A percentile compares a stretch with the other conserved stretches of the same genome.
These are phyloP conservation scores for Drosophila nigricruria DNA, from an alignment of 2,888 invertebrate species.

Conservation along the genomic window DNA sequence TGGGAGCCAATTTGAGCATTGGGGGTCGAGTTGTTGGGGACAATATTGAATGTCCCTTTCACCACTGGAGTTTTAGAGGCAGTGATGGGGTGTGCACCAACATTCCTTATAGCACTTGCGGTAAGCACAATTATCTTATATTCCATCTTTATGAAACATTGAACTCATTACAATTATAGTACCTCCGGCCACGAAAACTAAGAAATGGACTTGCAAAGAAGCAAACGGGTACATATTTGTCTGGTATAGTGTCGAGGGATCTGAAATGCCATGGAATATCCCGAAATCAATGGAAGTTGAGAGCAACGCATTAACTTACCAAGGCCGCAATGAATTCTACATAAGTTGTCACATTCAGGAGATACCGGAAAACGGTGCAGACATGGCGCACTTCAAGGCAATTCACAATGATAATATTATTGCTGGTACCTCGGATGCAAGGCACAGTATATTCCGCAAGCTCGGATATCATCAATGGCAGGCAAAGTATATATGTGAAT, in stretches of 20 bases:
- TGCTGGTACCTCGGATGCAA: conserved; percentile 85
- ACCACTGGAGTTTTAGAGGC: conserved; percentile 93
- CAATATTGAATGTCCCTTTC: conserved; percentile 95
- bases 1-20: conserved; percentile 94
- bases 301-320: conserved; percentile 87
- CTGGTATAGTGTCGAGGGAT: conserved; percentile 92
- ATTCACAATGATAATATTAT: conserved; percentile 90
- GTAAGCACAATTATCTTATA: conserved; percentile 54
- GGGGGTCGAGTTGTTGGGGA: conserved; percentile 92
- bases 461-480: conserved; percentile 87
- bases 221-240: conserved; percentile 91
- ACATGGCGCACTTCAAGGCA: conserved; percentile 91
- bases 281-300: conserved; percentile 87
- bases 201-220: conserved; percentile 90
- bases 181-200: conserved; percentile 89
- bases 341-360: conserved; percentile 92
- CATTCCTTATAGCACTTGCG: conserved; percentile 90
- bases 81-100: conserved; percentile 90
- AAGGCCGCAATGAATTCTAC: conserved; percentile 92
- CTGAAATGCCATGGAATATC: conserved; percentile 90
- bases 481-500: conserved; percentile 82
- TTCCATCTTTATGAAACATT: neutral
- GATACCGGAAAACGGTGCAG: conserved; percentile 96
- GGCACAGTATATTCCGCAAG: conserved; percentile 77
- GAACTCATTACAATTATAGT: conserved; percentile 86